A percentile compares a stretch with the other conserved stretches of the same genome.
Conservation (phyloP, 2,113 vertebrate species). For the Ptyas mucosa region DNA sequence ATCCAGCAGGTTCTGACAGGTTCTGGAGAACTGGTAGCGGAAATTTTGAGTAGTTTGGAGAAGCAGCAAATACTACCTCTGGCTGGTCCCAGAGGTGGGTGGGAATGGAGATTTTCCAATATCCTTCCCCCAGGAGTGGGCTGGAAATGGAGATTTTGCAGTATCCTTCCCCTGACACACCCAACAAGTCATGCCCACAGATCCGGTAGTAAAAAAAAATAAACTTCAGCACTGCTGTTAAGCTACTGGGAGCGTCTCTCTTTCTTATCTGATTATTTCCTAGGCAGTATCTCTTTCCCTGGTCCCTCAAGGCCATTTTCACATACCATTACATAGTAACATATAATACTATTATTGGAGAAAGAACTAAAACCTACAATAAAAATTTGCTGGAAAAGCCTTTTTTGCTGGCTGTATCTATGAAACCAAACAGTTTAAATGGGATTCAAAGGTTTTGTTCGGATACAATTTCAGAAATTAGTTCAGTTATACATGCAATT, state of each 20-base stretch:
- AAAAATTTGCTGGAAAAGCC: neutral
- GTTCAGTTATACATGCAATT: neutral
- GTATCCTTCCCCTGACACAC: too few species aligned
- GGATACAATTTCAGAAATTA: neutral
- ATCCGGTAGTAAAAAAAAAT: too few species aligned
- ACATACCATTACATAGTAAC: neutral
- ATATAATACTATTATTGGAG: neutral
- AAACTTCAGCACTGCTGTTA: neutral
- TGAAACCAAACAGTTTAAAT: rapidly evolving
- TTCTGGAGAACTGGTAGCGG: too few species aligned
- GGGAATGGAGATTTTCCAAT: too few species aligned
- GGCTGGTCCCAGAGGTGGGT: too few species aligned
- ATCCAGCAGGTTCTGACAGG: too few species aligned
- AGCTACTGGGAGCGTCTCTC: neutral
- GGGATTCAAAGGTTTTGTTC: neutral
- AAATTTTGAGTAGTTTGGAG: too few species aligned
- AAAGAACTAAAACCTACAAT: neutral
- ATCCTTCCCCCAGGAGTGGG: too few species aligned
- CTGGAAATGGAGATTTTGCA: too few species aligned
- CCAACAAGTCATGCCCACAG: too few species aligned
- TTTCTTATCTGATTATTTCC: neutral
- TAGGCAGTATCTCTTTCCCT: neutral
- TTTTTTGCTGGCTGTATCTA: rapidly evolving
- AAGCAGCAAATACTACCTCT: too few species aligned
- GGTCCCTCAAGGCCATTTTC: neutral